Conservation (phyloP, 2,797 vertebrate species). For the Molossus molossus region DNA sequence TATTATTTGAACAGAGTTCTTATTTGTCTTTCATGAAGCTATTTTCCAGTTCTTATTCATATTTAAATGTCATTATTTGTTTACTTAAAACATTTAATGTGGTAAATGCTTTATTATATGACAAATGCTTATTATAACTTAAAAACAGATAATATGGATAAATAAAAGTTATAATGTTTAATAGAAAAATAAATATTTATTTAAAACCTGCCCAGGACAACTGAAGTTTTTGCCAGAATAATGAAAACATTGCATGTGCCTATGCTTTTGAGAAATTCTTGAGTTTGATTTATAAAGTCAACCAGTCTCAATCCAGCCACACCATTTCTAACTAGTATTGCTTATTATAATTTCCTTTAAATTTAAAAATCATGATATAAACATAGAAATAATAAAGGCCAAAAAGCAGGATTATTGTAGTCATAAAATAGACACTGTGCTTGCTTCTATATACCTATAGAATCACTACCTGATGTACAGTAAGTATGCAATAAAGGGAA, state of each 20-base stretch:
- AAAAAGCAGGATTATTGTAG: background rate
- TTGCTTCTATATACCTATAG: background rate
- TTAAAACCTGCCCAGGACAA: background rate
- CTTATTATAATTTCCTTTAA: background rate
- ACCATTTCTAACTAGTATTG: background rate
- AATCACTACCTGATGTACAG: background rate
- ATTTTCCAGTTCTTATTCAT: background rate
- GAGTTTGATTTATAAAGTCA: constrained; percentile 3
- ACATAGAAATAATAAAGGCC: background rate
- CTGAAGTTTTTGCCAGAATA: background rate
- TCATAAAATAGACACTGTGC: background rate
- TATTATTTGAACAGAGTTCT: background rate
- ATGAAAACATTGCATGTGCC: background rate
- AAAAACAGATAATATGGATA: background rate
- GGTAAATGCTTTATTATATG: background rate
- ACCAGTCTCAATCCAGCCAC: background rate
- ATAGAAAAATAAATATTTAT: background rate
- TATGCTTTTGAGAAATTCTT: background rate
- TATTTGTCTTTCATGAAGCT: background rate
- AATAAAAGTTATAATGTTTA: background rate
- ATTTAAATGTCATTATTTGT: background rate
- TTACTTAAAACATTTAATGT: background rate
- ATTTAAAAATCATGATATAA: background rate
- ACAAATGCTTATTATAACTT: background rate
- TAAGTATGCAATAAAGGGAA: background rate